These are phyloP conservation scores for Microchirus variegatus DNA, from an alignment of 2,797 vertebrate species.

Conservation along the genomic window DNA sequence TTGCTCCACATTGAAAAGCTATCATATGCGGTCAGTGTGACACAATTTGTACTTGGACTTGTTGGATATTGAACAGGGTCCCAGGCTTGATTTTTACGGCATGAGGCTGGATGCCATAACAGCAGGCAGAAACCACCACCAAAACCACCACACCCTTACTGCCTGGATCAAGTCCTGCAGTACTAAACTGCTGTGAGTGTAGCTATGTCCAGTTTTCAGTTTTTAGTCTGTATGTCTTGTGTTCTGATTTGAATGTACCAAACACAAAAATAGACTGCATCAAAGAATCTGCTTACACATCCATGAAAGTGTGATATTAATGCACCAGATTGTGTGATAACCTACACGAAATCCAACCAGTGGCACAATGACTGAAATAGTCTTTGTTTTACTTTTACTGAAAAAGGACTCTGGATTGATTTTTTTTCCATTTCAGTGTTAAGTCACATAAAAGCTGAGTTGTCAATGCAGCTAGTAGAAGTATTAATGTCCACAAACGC, in stretches of 20 bases:
- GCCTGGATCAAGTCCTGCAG: constrained; percentile 14
- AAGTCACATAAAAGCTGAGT: no score
- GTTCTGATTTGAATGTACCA: no score
- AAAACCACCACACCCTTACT: constrained; percentile 26
- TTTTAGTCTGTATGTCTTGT: no score
- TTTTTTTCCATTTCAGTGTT: no score
- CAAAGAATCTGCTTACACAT: no score
- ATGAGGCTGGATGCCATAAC: constrained; percentile 34
- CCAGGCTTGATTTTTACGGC: constrained; percentile 44
- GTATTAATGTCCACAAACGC: no score
- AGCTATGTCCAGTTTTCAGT: no score
- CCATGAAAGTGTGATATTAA: background rate
- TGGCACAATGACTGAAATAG: background rate
- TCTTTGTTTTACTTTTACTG: no score
- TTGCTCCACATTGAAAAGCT: constrained; percentile 35
- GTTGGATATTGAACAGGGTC: constrained; percentile 36
- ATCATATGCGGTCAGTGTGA: constrained; percentile 32
- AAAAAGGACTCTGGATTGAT: no score
- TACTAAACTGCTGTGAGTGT: background rate
- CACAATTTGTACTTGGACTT: constrained; percentile 23
- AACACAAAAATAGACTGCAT: no score
- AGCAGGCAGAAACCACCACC: constrained; percentile 33
- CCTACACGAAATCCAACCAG: background rate
- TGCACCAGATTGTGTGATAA: background rate
- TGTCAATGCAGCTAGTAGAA: no score